These are phyloP conservation scores for Smutsia gigantea DNA, from an alignment of 2,797 vertebrate species.

Conservation along the genomic window DNA sequence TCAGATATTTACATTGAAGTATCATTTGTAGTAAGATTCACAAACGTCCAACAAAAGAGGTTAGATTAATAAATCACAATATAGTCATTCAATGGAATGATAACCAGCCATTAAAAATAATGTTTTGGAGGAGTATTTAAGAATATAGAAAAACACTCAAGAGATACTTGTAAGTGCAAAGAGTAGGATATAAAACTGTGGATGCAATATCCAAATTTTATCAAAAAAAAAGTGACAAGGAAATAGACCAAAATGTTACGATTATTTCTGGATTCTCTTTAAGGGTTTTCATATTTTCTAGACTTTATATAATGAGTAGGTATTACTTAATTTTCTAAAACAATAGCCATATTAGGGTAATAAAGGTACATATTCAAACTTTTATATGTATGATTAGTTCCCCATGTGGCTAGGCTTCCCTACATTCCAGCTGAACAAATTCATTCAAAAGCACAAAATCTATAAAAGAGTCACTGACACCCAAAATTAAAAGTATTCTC, in stretches of 20 bases:
- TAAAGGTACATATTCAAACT: not conserved
- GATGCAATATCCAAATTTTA: not conserved
- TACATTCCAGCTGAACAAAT: conserved; percentile 52
- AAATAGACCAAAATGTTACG: conserved; percentile 23
- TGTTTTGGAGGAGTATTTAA: not conserved
- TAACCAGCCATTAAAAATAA: conserved; percentile 36
- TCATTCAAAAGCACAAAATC: conserved; percentile 47
- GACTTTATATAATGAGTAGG: not conserved
- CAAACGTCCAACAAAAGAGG: not conserved
- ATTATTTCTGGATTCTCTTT: conserved; percentile 7
- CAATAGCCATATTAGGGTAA: not conserved
- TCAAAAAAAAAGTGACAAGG: conserved; percentile 3
- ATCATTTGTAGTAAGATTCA: conserved; percentile 38
- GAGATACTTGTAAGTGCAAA: not conserved
- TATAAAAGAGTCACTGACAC: conserved; percentile 63
- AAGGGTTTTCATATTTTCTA: not conserved
- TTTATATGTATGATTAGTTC: conserved; percentile 21
- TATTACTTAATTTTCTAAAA: conserved; percentile 13
- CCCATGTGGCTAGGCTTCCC: conserved; percentile 32
- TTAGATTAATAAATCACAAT: conserved; percentile 1
- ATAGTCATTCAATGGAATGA: not conserved
- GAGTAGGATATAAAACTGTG: not conserved
- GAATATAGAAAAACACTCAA: not conserved
- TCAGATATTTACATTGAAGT: conserved; percentile 52
- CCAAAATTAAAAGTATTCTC: conserved; percentile 64